Percentiles rank a stretch among this genome's conserved stretches.
Conservation (phyloP, 2,888 invertebrate species). For the Agonopterix alstromeriana region DNA sequence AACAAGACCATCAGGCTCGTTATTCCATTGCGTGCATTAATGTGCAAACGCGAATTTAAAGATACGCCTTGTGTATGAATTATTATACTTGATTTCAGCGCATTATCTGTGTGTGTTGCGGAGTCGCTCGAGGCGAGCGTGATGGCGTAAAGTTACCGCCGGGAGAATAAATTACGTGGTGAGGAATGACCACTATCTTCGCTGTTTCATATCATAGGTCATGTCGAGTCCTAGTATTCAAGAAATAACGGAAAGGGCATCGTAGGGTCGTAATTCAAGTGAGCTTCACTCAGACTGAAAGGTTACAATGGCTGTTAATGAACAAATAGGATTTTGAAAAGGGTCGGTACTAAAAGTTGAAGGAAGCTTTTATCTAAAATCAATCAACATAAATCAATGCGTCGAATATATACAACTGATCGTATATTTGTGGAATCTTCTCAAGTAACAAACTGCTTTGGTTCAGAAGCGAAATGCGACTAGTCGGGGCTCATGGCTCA, state of each 20-base stretch:
- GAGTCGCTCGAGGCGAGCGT: slow-evolving; percentile 37
- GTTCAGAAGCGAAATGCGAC: no score
- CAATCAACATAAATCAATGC: no score
- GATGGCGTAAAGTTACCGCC: slow-evolving; percentile 36
- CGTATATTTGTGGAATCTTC: no score
- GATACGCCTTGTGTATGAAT: slow-evolving; percentile 22
- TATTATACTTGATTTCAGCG: slow-evolving; percentile 38
- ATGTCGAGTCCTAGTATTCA: slow-evolving; percentile 13
- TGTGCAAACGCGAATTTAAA: slow-evolving; percentile 47
- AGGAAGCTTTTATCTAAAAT: no score
- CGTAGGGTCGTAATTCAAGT: no score
- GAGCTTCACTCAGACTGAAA: no score
- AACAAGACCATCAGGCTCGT: slow-evolving; percentile 33
- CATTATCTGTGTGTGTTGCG: slow-evolving; percentile 37
- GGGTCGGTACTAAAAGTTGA: no score
- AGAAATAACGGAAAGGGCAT: no score
- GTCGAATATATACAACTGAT: no score
- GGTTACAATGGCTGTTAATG: no score
- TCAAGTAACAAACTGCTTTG: no score
- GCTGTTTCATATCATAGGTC: slow-evolving; percentile 26
- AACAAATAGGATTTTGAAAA: no score
- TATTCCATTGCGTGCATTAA: slow-evolving; percentile 46
- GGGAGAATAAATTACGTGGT: slow-evolving; percentile 39
- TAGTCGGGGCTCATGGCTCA: slow-evolving; percentile 22
- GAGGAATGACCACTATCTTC: slow-evolving; percentile 44